A percentile compares a stretch with the other conserved stretches of the same genome.
phyloP scores from a whole-genome alignment of 1,140 invertebrate species.

The Solenopsis invicta region DNA sequence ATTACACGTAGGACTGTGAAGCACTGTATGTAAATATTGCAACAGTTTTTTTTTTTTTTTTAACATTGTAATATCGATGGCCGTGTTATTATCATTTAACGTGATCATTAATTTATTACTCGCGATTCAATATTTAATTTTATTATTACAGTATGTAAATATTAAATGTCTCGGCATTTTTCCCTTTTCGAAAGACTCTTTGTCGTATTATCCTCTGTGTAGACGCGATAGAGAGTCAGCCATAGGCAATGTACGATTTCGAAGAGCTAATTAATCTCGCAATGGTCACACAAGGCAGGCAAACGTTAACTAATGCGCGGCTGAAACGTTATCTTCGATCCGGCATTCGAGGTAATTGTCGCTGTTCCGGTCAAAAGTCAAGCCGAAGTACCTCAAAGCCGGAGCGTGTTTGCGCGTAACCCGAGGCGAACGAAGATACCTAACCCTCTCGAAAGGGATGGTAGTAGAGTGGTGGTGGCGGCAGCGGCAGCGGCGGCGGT shows the following conservation, averaged over 20 bases:
- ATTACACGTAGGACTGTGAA: not conserved
- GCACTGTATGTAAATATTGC: not conserved
- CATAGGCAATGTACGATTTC: constrained; percentile 29
- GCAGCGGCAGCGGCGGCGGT: not conserved
- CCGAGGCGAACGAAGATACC: constrained; percentile 53
- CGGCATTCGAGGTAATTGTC: constrained; percentile 59
- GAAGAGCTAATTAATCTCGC: constrained; percentile 56
- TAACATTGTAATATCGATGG: not conserved
- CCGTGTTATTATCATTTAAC: not conserved
- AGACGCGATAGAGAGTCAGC: not conserved
- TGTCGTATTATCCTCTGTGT: not conserved
- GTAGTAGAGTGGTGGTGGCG: not conserved
- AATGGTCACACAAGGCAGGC: constrained; percentile 35
- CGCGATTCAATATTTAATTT: not conserved
- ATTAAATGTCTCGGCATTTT: not conserved
- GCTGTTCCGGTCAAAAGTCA: constrained; percentile 62
- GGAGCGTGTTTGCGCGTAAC: constrained; percentile 60
- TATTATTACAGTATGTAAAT: not conserved
- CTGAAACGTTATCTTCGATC: constrained; percentile 64
- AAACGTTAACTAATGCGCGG: constrained; percentile 60
- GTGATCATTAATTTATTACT: not conserved
- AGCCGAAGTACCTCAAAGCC: constrained; percentile 61
- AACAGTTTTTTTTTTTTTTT: not conserved
- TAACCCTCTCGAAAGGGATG: constrained; percentile 34
- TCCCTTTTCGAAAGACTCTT: not conserved